Evolutionary conservation across 2,797 vertebrate species (phyloP), one percentile per base, ranked within the genome.

Genomic region (Macropodus opercularis): DNA sequence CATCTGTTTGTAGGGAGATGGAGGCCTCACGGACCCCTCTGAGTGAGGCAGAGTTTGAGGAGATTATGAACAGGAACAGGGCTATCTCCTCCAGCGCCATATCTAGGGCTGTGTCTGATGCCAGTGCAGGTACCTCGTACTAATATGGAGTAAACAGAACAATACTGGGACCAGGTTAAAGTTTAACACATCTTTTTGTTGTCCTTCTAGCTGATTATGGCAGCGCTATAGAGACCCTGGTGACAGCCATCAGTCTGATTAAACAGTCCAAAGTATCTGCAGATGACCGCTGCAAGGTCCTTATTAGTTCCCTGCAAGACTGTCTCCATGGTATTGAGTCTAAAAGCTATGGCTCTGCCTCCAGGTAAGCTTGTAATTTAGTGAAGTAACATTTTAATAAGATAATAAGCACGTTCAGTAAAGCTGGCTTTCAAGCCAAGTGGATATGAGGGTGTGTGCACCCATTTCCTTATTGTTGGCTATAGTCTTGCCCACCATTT

Each of bases 201-300:
- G 17, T 54, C 15, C 38, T n/a, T 68, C 17, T 38, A 99, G 98
- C 95, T 53, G 98, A 99, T 85, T 99, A 99, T 80, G 98, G 98
- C 88, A 99, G 98, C 77, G 98, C 97, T 63, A 98, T 98, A 87
- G 98, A 99, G 88, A 99, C 98, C 41, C 82, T 99, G 91, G 97
- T 99, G 84, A 99, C 98, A 10, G 98, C 98, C 55, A 99, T 99
- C 91, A 98, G 96, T 83, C 92, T 99, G 88, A 99, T 99, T 80
- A 99, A 99, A 83, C 98, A 99, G 87, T 99, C 98, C 69, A 98
- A 98, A 92, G 98, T 98, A 40, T 98, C 97, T 11, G 98, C 97
- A 5, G 98, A 99, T 22, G 98, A 99, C 87, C 96, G 97, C 75
- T 99, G 98, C 82, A 99, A 98, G 88, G 98, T 99, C 58, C 95